Base-by-base conservation (phyloP, 2,888 invertebrate genomes). In the Carterocephalus palaemon region DNA sequence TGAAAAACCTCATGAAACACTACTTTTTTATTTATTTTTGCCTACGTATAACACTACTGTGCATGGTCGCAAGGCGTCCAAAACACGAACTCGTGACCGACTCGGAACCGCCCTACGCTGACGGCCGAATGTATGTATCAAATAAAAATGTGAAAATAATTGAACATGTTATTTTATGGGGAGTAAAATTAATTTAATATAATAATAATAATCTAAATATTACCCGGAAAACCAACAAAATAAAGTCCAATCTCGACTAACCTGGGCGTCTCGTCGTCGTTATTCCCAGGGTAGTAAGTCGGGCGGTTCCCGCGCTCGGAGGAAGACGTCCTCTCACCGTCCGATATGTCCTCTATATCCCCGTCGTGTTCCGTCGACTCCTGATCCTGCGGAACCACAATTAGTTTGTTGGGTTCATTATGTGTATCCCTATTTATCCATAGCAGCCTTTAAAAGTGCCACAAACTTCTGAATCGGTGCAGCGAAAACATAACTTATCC, bases 291-390 rank as follows among this genome's bases (percentile, higher is more conserved):
- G 66, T 94, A 94, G 70, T 93, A 94, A 51, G 93, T 91, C 10
- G 92, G 84, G 12, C 89, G 73, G 52, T 71, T 75, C 1, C 82
- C 64, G 47, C 92, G 89, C 63, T 93, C 93, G 0, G 92, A 92
- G 0, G 93, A 92, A 4, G 93, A 93, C 0, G 93, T 92, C 28
- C 92, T 84, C 53, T 93, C 93, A 0, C 94, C 93, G 67, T 95
- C 94, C 0, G 94, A 94, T 63, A 94, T 95, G 60, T 95, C 95
- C 60, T 95, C 95, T 0, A 94, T 90, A 57, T 95, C 95, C 0
- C 94, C 94, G 53, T 95, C 94, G 64, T 95, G 95, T 47, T 95
- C 95, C 4, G 93, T 94, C 9, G 93, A 93, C 67, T 90, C 91
- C 60, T 90, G 90, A 9, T 88, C 87, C 84, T 89, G 75, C 0